phyloP scores from a whole-genome alignment of 2,888 invertebrate genomes.

The Caenorhabditis panamensis region DNA sequence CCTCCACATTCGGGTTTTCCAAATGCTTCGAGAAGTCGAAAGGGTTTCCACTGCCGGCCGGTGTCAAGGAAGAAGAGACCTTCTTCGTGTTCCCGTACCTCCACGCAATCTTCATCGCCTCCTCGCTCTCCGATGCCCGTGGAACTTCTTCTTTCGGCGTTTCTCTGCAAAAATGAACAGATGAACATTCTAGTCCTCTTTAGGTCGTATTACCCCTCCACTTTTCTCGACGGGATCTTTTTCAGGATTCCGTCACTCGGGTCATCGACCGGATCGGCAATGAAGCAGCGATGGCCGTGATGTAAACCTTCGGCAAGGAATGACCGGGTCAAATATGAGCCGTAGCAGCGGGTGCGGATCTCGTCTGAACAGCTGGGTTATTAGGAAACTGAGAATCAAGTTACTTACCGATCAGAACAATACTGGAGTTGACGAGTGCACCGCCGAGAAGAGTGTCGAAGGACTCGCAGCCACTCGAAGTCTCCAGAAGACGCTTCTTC shows the following conservation, averaged over 20 bases:
- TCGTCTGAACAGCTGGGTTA: slow-evolving; percentile 45
- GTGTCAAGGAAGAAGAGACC: slow-evolving; percentile 25
- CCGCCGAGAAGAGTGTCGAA: slow-evolving; percentile 60
- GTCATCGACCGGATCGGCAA: slow-evolving; percentile 45
- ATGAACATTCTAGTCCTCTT: not conserved
- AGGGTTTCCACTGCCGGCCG: slow-evolving; percentile 23
- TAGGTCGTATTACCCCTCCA: not conserved
- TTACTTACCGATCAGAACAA: slow-evolving; percentile 51
- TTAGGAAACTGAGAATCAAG: not conserved
- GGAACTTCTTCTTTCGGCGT: slow-evolving; percentile 1
- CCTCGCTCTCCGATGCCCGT: not conserved
- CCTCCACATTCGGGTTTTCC: slow-evolving; percentile 40
- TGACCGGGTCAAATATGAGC: slow-evolving; percentile 33
- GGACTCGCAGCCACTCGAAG: slow-evolving; percentile 53
- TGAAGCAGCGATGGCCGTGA: slow-evolving; percentile 42
- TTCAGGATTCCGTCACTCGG: slow-evolving; percentile 14
- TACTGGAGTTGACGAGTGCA: slow-evolving; percentile 47
- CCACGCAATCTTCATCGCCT: slow-evolving; percentile 57
- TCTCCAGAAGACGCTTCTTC: slow-evolving; percentile 56
- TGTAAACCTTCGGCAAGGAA: slow-evolving; percentile 57
- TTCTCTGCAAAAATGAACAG: not conserved
- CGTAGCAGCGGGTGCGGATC: slow-evolving; percentile 37
- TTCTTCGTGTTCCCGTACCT: slow-evolving; percentile 43
- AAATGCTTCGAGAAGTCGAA: slow-evolving; percentile 48
- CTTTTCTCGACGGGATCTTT: slow-evolving; percentile 30